phyloP scores from a whole-genome alignment of 1,140 invertebrate genomes.

The Pygmarrhopalites habei region DNA sequence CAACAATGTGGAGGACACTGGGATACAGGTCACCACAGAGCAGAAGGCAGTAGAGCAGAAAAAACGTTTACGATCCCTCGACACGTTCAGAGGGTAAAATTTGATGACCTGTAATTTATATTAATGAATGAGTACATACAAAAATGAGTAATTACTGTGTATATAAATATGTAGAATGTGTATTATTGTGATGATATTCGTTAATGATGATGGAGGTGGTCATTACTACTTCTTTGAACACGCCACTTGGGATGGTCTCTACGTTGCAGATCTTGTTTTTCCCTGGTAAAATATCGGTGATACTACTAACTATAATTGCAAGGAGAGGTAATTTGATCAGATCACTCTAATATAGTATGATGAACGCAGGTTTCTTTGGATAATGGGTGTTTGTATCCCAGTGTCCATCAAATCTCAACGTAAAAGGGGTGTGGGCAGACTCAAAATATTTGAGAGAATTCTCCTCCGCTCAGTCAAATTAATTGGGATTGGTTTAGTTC shows the following conservation, averaged over 20 bases:
- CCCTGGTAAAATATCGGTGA: slow-evolving; percentile 85
- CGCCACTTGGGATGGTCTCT: slow-evolving; percentile 85
- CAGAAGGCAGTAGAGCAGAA: no score
- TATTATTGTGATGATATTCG: slow-evolving; percentile 85
- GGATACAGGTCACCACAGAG: no score
- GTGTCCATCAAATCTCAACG: slow-evolving; percentile 70
- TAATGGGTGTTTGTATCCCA: slow-evolving; percentile 86
- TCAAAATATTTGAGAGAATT: slow-evolving; percentile 47
- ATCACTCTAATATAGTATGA: no score
- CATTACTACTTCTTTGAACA: slow-evolving; percentile 83
- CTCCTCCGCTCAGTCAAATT: slow-evolving; percentile 51
- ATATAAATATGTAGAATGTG: no score
- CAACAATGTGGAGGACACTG: no score
- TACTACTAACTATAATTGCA: no score
- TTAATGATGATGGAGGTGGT: slow-evolving; percentile 82
- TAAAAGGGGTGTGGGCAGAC: slow-evolving; percentile 55
- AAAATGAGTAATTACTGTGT: no score
- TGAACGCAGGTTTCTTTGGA: slow-evolving; percentile 79
- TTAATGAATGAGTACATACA: no score
- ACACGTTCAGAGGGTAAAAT: no score
- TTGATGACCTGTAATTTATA: no score
- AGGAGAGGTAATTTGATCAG: no score
- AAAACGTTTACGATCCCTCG: no score
- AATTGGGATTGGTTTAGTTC: slow-evolving; percentile 56
- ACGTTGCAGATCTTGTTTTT: slow-evolving; percentile 85